phyloP scores from a whole-genome alignment of 64 coral and sea anemone species.

The Montipora capricornis region DNA sequence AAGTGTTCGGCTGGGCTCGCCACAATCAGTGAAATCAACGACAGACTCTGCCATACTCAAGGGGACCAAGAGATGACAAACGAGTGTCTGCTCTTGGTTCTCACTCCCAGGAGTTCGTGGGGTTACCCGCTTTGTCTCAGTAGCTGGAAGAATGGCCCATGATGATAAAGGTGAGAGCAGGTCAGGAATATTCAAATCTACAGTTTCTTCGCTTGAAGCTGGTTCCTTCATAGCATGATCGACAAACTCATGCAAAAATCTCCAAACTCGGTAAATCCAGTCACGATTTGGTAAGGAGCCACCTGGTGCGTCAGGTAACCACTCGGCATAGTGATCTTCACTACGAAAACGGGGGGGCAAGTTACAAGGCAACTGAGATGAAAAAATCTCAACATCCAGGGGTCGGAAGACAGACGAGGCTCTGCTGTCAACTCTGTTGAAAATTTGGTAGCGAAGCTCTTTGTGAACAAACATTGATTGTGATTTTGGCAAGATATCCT shows the following conservation, averaged over 20 bases:
- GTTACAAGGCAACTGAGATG: background rate
- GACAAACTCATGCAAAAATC: background rate
- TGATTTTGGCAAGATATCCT: background rate
- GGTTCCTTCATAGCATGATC: background rate
- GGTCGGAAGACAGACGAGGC: conserved; percentile 11
- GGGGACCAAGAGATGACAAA: background rate
- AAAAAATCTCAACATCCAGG: conserved; percentile 35
- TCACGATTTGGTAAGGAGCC: background rate
- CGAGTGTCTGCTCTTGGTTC: no score
- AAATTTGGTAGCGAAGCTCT: background rate
- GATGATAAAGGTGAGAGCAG: background rate
- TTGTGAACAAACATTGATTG: conserved; percentile 34
- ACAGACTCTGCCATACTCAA: background rate
- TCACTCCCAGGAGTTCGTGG: no score
- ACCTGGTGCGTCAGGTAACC: background rate
- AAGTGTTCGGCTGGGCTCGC: background rate
- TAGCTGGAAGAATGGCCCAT: conserved; percentile 46
- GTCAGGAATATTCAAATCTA: no score
- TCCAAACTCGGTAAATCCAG: conserved; percentile 61
- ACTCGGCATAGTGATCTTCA: background rate
- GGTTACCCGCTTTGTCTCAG: background rate
- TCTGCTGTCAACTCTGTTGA: background rate
- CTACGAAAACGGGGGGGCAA: background rate
- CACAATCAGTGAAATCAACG: background rate
- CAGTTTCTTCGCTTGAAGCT: no score